A percentile compares a stretch with the other conserved stretches of the same genome.
Conservation (phyloP, 2,797 vertebrate genomes). For the Monodelphis domestica region DNA sequence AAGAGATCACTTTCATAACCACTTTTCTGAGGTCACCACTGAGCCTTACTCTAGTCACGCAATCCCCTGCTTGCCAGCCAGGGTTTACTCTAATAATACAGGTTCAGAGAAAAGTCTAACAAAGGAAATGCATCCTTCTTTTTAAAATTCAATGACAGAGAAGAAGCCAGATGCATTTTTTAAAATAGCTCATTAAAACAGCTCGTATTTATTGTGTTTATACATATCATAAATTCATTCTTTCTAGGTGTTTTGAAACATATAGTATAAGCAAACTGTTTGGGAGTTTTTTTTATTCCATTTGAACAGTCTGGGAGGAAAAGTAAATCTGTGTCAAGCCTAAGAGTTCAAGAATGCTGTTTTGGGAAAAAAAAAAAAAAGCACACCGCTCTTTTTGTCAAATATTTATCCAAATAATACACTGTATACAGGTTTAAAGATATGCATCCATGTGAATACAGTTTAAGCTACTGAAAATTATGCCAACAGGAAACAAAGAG, state of each 20-base stretch:
- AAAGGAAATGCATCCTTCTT: slow-evolving; percentile 73
- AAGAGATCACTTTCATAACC: slow-evolving; percentile 94
- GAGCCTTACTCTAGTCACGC: slow-evolving; percentile 93
- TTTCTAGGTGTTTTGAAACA: background rate
- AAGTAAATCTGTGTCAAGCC: background rate
- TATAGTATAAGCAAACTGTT: background rate
- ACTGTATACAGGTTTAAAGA: background rate
- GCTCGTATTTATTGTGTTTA: background rate
- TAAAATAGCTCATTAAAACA: slow-evolving; percentile 3
- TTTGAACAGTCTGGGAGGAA: background rate
- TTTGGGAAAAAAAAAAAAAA: background rate
- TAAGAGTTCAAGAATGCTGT: slow-evolving; percentile 26
- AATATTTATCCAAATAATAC: slow-evolving; percentile 45
- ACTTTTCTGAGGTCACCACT: slow-evolving; percentile 93
- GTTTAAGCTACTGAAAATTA: slow-evolving; percentile 26
- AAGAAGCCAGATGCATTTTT: accelerated
- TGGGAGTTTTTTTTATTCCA: slow-evolving; percentile 27
- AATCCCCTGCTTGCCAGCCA: slow-evolving; percentile 84
- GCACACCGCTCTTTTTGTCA: slow-evolving; percentile 1
- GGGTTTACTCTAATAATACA: slow-evolving; percentile 77
- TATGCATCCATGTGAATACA: background rate
- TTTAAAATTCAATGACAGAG: background rate
- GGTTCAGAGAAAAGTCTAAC: slow-evolving; percentile 81
- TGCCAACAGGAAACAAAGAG: background rate
- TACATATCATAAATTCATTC: background rate